Evolutionary conservation across 2,113 vertebrate species (phyloP), one percentile per base, ranked within the genome.

Genomic region (Chaenogobius annularis): DNA sequence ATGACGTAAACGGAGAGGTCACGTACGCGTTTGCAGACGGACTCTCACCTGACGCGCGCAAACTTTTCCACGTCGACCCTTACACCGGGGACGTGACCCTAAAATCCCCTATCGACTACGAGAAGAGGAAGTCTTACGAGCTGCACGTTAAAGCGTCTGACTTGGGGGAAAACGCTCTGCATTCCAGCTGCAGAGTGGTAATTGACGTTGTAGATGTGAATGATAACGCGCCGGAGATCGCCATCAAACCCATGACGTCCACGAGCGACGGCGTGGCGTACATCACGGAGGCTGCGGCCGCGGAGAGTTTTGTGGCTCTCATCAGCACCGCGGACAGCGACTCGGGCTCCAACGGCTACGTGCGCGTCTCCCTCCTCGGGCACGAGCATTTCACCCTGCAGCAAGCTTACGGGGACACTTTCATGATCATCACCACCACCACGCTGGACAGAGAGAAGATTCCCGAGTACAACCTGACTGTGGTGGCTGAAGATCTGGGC

Each of bases 321-420:
- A 90, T 94, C 87, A 93, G 92, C 88, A 93, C 93, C 80, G 82
- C 91, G 79, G 93, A 94, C 87, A 85, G 85, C 63, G 93, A 94
- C 85, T 93, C 93, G 0, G 92, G 93, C 62, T 85, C 91, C 43
- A 94, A 93, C 72, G 93, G 93, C 58, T 91, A 93, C 19, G 92
- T 94, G 64, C 90, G 81, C 37, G 68, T 88, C 58, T 90, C 87
- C 64, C 85, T 94, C 44, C 87, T 91, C 70, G 93, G 93, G 40
- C 93, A 94, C 74, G 85, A 88, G 31, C 91, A 94, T 69, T 94
- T 94, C 77, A 88, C 70, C 64, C 84, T 94, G 4, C 92, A 93
- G 75, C 90, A 92, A 63, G 93, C 94, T 1, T 94, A 94, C 37
- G 92, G 92, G 1, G 92, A 93, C 83, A 88, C 88, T 0, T 92